Evolutionary conservation across 1,140 invertebrate genomes (phyloP).

Genomic region (Diachasmimorpha longicaudata): DNA sequence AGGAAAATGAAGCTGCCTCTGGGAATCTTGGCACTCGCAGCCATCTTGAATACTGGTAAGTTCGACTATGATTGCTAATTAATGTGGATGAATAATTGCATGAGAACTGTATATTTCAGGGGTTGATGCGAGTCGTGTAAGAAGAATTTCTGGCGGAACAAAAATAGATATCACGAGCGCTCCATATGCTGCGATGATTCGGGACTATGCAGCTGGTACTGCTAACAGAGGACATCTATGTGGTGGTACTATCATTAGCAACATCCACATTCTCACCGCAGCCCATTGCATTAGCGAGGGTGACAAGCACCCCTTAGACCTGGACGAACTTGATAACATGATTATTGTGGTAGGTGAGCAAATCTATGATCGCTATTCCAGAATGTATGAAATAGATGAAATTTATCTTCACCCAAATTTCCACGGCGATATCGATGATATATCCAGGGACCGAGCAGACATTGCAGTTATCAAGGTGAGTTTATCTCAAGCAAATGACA

Average conservation of each 20-base stretch:
- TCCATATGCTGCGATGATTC: background rate
- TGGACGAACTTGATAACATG: too few relatives aligned
- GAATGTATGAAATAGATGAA: too few relatives aligned
- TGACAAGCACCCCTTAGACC: too few relatives aligned
- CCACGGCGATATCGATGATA: too few relatives aligned
- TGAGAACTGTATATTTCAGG: background rate
- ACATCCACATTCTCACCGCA: background rate
- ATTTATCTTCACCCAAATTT: too few relatives aligned
- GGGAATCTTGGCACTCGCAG: background rate
- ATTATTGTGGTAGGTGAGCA: too few relatives aligned
- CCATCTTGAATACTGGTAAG: background rate
- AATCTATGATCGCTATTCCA: too few relatives aligned
- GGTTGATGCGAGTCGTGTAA: background rate
- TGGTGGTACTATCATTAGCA: background rate
- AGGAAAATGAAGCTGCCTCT: background rate
- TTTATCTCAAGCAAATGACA: too few relatives aligned
- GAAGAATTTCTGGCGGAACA: background rate
- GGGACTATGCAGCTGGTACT: background rate
- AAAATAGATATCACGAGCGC: background rate
- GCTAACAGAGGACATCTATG: background rate
- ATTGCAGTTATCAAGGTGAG: too few relatives aligned
- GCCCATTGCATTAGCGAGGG: slow-evolving; percentile 1
- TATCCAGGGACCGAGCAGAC: too few relatives aligned
- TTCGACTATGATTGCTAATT: too few relatives aligned
- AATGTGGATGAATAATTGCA: too few relatives aligned